phyloP scores from a whole-genome alignment of 2,797 vertebrate genomes.

The Delichon dasypus region DNA sequence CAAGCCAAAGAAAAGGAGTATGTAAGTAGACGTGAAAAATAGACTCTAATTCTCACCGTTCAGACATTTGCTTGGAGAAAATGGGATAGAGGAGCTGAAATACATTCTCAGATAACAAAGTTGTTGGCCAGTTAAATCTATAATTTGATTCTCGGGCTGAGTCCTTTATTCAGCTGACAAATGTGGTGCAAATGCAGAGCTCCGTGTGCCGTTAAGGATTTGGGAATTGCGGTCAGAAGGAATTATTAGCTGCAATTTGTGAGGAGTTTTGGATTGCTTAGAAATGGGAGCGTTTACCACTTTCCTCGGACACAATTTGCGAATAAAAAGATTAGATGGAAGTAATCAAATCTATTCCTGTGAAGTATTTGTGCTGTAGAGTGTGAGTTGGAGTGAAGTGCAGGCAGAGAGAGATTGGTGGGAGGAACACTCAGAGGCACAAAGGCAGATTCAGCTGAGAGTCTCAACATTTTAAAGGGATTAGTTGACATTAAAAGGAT shows the following conservation, averaged over 20 bases:
- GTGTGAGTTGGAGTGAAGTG: neutral
- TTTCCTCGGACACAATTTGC: neutral
- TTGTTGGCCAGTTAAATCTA: neutral
- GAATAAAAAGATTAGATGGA: neutral
- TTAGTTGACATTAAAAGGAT: constrained; percentile 27
- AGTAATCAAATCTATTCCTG: neutral
- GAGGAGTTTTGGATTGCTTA: neutral
- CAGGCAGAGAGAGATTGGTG: neutral
- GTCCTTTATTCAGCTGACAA: neutral
- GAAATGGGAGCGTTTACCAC: neutral
- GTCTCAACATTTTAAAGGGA: constrained; percentile 8
- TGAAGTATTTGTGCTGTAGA: neutral
- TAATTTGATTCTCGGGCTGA: neutral
- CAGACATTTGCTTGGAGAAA: neutral
- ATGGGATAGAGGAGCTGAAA: neutral
- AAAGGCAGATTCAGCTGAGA: neutral
- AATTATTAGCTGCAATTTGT: neutral
- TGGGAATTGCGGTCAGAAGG: neutral
- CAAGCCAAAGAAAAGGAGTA: neutral
- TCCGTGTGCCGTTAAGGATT: neutral
- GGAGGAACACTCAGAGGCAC: neutral
- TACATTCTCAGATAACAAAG: neutral
- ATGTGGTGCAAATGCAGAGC: neutral
- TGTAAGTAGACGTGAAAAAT: neutral
- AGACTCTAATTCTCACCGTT: neutral